Evolutionary conservation across 1,140 invertebrate species (phyloP), one percentile per base, ranked within the genome.

Genomic region (Pemphigus obesinymphae): DNA sequence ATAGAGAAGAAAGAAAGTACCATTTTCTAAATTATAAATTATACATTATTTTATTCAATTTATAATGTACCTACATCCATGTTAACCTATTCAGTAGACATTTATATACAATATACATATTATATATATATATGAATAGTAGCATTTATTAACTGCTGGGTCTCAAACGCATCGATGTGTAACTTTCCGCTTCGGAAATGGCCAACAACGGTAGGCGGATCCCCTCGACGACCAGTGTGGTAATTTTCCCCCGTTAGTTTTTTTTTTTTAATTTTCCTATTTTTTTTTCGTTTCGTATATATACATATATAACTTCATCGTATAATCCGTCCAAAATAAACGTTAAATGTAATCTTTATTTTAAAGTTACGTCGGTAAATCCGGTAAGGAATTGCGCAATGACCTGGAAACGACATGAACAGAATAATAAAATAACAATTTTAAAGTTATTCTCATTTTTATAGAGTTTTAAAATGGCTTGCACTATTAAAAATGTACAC

Each of bases 131-230:
- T 37, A 37, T 13, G 17, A 4, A 43, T 7, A 26, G 23, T 43
- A 26, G 66, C 37, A 70, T 70, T 70, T 70, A 43, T 31, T 45
- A 48, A 72, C 26, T 11, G 17, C 43, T 70, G 37, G 5, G 37
- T n/a, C n/a, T 72, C 43, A 17, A 13, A 73, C 70, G 70, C 70
- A 73, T 31, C 70, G 26, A 50, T 17, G 70, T 73, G 70, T 73
- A 31, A 73, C 70, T 73, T 48, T 73, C 70, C 70, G 70, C 70
- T 29, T 73, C 70, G 29, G 70, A 73, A 73, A 50, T 73, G 45
- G 70, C 70, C 70, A 73, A 73, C 70, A 73, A 73, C 70, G 45
- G 70, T 15, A 73, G 70, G 70, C 70, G 70, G 70, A n/a, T 50
- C 70, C 45, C 11, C 29, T 45, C 15, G 43, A 45, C 26, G 26